These are phyloP conservation scores for Dione juno DNA, from an alignment of 2,888 invertebrate genomes.

Conservation along the genomic window DNA sequence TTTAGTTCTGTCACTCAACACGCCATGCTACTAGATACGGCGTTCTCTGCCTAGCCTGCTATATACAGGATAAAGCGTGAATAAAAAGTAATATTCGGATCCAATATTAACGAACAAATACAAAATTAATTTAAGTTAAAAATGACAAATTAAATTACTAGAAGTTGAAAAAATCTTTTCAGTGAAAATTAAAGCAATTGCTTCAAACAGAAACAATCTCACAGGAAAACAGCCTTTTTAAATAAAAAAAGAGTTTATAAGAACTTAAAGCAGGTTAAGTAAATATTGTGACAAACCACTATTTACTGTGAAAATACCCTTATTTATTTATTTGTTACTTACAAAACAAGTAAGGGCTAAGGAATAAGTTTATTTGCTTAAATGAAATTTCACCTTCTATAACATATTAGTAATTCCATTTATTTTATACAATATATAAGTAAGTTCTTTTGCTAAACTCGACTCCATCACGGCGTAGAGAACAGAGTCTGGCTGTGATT, in stretches of 20 bases:
- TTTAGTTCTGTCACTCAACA: too few species aligned
- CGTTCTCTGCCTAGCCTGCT: too few species aligned
- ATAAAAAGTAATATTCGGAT: too few species aligned
- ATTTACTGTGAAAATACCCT: slow-evolving; percentile 40
- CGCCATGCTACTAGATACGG: too few species aligned
- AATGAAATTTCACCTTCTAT: not conserved
- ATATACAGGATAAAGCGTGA: too few species aligned
- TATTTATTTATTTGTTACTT: slow-evolving; percentile 41
- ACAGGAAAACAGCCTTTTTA: slow-evolving; percentile 19
- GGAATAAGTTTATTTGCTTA: slow-evolving; percentile 6
- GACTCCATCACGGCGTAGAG: too few species aligned
- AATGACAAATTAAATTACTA: too few species aligned
- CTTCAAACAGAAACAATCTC: slow-evolving; percentile 1
- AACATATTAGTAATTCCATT: not conserved
- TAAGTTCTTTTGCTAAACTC: too few species aligned
- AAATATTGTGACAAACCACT: slow-evolving; percentile 43
- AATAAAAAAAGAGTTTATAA: slow-evolving; percentile 24
- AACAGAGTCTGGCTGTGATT: too few species aligned
- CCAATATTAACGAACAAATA: too few species aligned
- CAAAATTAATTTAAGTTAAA: too few species aligned
- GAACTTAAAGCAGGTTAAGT: slow-evolving; percentile 35
- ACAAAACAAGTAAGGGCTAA: slow-evolving; percentile 5
- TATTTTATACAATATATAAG: not conserved
- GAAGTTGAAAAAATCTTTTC: not conserved
- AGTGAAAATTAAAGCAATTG: not conserved